Evolutionary conservation across 2,113 vertebrate species (phyloP).

Genomic region (Nothocercus julius): DNA sequence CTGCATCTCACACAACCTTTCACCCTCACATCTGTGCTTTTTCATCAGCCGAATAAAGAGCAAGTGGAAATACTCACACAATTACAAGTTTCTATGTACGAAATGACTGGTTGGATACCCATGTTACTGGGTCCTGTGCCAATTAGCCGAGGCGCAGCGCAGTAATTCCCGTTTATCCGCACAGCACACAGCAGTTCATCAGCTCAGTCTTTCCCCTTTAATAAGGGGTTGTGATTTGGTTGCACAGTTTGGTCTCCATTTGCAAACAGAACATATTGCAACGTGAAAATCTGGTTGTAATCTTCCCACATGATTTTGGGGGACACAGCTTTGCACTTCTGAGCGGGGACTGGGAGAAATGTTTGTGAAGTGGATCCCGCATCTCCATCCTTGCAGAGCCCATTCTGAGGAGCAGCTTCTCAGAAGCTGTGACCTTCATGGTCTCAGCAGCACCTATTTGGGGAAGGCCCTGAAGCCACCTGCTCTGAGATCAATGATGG

Average conservation of each 20-base stretch:
- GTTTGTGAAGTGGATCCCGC: not conserved
- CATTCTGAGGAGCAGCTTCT: not conserved
- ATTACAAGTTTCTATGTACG: not conserved
- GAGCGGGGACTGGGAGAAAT: not conserved
- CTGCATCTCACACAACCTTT: conserved; percentile 45
- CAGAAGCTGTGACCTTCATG: not conserved
- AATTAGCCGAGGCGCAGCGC: conserved; percentile 26
- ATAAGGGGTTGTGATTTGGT: conserved; percentile 20
- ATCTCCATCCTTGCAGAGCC: not conserved
- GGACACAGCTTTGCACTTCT: not conserved
- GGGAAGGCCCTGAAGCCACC: not conserved
- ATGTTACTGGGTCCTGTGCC: not conserved
- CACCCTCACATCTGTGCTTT: conserved; percentile 16
- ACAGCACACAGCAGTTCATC: not conserved
- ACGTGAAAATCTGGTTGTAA: not conserved
- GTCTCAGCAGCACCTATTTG: fast-evolving
- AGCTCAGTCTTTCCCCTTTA: not conserved
- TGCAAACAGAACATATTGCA: conserved; percentile 22
- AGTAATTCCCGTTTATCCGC: conserved; percentile 6
- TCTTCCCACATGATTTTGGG: not conserved
- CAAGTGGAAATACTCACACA: conserved; percentile 32
- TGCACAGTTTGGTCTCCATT: not conserved
- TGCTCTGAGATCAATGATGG: not conserved
- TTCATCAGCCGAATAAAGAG: not conserved
- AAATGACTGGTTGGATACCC: conserved; percentile 1